Base-by-base conservation (phyloP, 2,113 vertebrate species). In the Turdus rufiventris region DNA sequence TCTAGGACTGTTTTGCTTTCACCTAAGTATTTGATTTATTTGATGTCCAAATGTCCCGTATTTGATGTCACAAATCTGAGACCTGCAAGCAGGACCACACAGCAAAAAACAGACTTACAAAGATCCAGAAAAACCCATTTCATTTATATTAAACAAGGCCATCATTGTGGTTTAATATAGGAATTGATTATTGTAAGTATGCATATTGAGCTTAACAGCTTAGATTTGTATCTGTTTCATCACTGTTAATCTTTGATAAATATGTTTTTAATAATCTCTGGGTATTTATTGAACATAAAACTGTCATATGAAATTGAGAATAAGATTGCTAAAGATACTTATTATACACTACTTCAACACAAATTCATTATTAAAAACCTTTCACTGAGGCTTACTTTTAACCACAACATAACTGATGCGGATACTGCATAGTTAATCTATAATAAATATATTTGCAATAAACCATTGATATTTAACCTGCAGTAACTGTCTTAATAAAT, bases 191-290 rank as follows among this genome's bases (percentile, higher is more conserved):
- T 97, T 96, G 62, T 93, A 96, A 97, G 94, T 89, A 95, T 74
- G 81, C 24, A n/a, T 97, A 96, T 94, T 94, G 96, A 97, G 94
- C 43, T 94, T 93, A 97, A 96, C 86, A 78, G 87, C 91, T 97
- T 93, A 96, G 94, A 98, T 98, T 96, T 97, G 94, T 97, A 96
- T 97, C 96, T 97, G 79, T 92, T 91, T 96, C 88, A 97, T 96
- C 96, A 96, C 84, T 63, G 93, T 97, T 98, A 97, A 97, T 98
- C 97, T 98, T 96, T 93, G 94, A 98, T 98, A 98, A 98, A 98
- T 98, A 98, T 95, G 97, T 98, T 98, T 98, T 98, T 98, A 98
- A 98, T 98, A 98, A 98, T 97, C 94, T 94, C 82, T 29, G 85
- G 76, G 91, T 97, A 97, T 98, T 98, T 98, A 97, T 94, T 96